Conservation (phyloP, 2,797 vertebrate species). For the Clarias pachynema region DNA sequence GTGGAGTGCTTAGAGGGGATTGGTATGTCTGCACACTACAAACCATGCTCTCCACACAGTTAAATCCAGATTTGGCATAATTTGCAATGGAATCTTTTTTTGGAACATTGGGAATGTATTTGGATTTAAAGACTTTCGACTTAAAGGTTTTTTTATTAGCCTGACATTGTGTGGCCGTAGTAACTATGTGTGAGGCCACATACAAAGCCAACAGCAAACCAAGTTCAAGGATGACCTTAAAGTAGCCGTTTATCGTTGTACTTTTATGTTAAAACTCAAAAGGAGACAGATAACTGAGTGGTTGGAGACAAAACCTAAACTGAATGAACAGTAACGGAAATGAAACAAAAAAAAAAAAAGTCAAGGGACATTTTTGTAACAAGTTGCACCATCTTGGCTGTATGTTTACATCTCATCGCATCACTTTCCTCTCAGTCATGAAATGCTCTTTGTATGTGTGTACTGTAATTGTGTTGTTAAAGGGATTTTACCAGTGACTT, state of each 20-base stretch:
- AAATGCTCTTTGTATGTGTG: slow-evolving; percentile 82
- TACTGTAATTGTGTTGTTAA: slow-evolving; percentile 98
- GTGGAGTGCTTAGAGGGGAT: slow-evolving; percentile 43
- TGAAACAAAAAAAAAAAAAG: slow-evolving; percentile 44
- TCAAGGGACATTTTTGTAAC: slow-evolving; percentile 78
- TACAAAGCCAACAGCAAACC: slow-evolving; percentile 48
- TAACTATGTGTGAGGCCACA: slow-evolving; percentile 34
- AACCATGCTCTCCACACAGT: slow-evolving; percentile 35
- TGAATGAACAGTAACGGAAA: slow-evolving; percentile 52
- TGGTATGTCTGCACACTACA: slow-evolving; percentile 44
- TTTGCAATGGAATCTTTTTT: slow-evolving; percentile 49
- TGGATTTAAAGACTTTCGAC: slow-evolving; percentile 75
- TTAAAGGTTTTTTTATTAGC: slow-evolving; percentile 78
- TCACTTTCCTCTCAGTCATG: slow-evolving; percentile 84
- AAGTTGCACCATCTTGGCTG: slow-evolving; percentile 85
- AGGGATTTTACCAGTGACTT: slow-evolving; percentile 99
- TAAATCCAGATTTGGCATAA: slow-evolving; percentile 47
- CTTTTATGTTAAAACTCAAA: slow-evolving; percentile 50
- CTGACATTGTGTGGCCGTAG: slow-evolving; percentile 62
- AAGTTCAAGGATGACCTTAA: slow-evolving; percentile 68
- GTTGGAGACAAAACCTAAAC: slow-evolving; percentile 41
- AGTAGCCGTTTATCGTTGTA: slow-evolving; percentile 69
- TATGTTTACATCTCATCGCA: slow-evolving; percentile 87
- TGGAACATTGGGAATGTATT: slow-evolving; percentile 81
- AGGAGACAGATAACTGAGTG: slow-evolving; percentile 56